Evolutionary conservation across 2,113 vertebrate species (phyloP).

Genomic region (Gadus macrocephalus): DNA sequence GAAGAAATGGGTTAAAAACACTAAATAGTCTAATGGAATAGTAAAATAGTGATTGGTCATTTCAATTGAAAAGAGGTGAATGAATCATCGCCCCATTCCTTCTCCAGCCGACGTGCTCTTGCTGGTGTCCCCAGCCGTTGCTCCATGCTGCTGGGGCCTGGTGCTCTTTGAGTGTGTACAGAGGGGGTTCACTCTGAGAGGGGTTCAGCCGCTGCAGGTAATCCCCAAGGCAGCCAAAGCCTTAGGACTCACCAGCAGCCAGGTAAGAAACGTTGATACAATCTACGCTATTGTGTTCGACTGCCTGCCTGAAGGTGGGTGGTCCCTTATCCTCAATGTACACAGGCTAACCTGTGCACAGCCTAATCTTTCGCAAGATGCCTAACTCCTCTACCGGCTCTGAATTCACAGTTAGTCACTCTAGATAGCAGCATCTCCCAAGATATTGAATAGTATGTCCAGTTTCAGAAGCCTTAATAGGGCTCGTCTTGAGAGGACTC

Average conservation of each 20-base stretch:
- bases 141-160: slow-evolving; percentile 51
- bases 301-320: no score
- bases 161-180: slow-evolving; percentile 56
- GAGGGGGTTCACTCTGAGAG: slow-evolving; percentile 65
- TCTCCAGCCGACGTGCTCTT: slow-evolving; percentile 61
- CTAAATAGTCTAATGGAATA: no score
- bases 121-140: slow-evolving; percentile 62
- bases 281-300: no score
- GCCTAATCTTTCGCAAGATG: no score
- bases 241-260: slow-evolving; percentile 58
- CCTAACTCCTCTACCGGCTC: no score
- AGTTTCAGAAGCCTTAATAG: neutral
- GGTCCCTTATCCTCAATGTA: no score
- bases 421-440: no score
- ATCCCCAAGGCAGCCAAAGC: slow-evolving; percentile 27
- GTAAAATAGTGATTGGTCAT: neutral
- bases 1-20: no score
- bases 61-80: slow-evolving; percentile 3
- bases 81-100: slow-evolving; percentile 3
- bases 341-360: no score
- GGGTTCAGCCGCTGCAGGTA: slow-evolving; percentile 58
- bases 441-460: neutral
- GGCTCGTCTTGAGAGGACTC: neutral
- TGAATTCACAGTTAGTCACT: no score
- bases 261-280: slow-evolving; percentile 49